phyloP scores from a whole-genome alignment of 2,888 invertebrate species.

The Globia sparganii region DNA sequence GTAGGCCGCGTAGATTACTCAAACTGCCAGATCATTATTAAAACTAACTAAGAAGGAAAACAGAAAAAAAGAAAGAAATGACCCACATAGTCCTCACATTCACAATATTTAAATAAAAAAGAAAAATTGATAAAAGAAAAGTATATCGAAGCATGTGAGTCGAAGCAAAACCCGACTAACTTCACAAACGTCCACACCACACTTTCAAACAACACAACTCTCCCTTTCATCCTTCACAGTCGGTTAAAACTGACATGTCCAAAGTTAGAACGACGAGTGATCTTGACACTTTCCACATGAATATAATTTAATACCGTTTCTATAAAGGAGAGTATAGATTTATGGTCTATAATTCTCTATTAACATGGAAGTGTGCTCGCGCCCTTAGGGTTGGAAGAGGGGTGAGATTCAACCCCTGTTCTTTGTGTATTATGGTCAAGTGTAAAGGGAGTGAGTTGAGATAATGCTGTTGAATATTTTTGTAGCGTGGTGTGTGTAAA shows the following conservation, averaged over 20 bases:
- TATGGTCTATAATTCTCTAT: slow-evolving; percentile 34
- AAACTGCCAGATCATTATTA: too few relatives aligned
- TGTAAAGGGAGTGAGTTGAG: slow-evolving; percentile 8
- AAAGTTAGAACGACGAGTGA: slow-evolving; percentile 22
- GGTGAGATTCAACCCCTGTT: slow-evolving; percentile 40
- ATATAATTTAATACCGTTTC: slow-evolving; percentile 42
- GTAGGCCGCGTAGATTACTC: too few relatives aligned
- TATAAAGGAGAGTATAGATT: slow-evolving; percentile 42
- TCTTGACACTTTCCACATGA: slow-evolving; percentile 49
- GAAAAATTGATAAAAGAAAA: too few relatives aligned
- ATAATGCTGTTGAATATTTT: slow-evolving; percentile 26
- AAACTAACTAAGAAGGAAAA: too few relatives aligned
- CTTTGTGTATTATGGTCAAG: slow-evolving; percentile 44
- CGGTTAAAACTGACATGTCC: slow-evolving; percentile 13
- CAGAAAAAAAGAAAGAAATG: too few relatives aligned
- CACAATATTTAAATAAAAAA: too few relatives aligned
- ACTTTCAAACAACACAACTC: slow-evolving; percentile 1
- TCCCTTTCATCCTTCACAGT: not conserved
- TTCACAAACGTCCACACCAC: too few relatives aligned
- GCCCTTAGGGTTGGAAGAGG: slow-evolving; percentile 39
- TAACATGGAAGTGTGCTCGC: slow-evolving; percentile 40
- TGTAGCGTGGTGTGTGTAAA: too few relatives aligned
- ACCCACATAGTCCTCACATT: too few relatives aligned
- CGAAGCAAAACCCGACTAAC: not conserved
- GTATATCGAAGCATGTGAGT: not conserved